phyloP scores from a whole-genome alignment of 2,888 invertebrate species.

The Hoplodrina ambigua region DNA sequence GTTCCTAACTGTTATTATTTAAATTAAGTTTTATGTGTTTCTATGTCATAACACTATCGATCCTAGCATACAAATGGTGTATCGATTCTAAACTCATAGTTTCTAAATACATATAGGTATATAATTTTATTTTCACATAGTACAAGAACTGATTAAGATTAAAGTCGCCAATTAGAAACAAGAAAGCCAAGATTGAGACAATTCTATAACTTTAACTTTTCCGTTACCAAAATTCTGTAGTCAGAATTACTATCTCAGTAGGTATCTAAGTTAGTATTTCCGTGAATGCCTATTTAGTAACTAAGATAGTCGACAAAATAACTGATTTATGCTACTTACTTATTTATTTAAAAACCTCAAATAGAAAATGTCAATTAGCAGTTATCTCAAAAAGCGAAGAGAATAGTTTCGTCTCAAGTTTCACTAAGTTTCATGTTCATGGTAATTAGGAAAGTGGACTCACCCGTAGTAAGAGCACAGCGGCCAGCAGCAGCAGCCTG shows the following conservation, averaged over 20 bases:
- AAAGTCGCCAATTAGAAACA: too few species aligned
- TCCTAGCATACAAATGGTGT: background rate
- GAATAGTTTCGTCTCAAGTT: slow-evolving; percentile 29
- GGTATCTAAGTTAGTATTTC: background rate
- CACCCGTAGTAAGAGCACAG: slow-evolving; percentile 87
- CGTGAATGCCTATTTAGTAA: background rate
- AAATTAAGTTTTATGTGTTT: slow-evolving; percentile 53
- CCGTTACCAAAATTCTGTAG: background rate
- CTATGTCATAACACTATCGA: slow-evolving; percentile 28
- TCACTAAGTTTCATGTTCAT: slow-evolving; percentile 17
- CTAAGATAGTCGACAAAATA: background rate
- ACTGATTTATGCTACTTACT: too few species aligned
- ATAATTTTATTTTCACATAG: background rate
- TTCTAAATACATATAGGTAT: background rate
- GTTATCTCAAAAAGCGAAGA: background rate
- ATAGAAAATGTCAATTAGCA: background rate
- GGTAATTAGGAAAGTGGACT: slow-evolving; percentile 61
- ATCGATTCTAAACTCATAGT: background rate
- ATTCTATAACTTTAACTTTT: slow-evolving; percentile 1
- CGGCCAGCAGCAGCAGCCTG: slow-evolving; percentile 85
- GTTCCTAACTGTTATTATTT: slow-evolving; percentile 59
- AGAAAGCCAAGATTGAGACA: slow-evolving; percentile 2
- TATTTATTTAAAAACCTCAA: background rate
- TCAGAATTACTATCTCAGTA: background rate
- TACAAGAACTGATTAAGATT: background rate